Evolutionary conservation across 2,113 vertebrate species (phyloP).

Genomic region (Enhydra lutris): DNA sequence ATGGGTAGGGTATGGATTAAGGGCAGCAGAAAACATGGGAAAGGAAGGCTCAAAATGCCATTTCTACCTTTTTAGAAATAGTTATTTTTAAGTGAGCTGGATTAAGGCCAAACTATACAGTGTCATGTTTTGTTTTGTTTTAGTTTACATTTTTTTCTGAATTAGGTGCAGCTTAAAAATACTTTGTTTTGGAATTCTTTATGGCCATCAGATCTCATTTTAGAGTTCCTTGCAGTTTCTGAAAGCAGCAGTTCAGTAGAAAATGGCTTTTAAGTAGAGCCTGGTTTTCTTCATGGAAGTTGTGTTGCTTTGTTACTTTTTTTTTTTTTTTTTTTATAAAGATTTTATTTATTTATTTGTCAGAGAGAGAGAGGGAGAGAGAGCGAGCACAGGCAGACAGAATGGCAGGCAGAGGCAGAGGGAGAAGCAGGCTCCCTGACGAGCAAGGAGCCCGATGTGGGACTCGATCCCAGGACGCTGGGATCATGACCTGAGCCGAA

Average conservation of each 20-base stretch:
- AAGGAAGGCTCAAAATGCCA: slow-evolving; percentile 82
- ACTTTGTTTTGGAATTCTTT: slow-evolving; percentile 71
- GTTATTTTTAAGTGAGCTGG: slow-evolving; percentile 84
- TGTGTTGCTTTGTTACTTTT: slow-evolving; percentile 47
- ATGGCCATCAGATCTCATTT: slow-evolving; percentile 60
- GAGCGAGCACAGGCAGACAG: too few species aligned
- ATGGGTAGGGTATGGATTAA: slow-evolving; percentile 82
- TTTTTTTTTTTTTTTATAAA: too few species aligned
- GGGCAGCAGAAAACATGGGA: slow-evolving; percentile 83
- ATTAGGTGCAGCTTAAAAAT: slow-evolving; percentile 77
- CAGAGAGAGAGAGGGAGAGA: too few species aligned
- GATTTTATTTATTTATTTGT: too few species aligned
- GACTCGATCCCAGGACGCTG: too few species aligned
- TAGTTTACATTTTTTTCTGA: slow-evolving; percentile 80
- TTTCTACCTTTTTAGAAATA: slow-evolving; percentile 85
- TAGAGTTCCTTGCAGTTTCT: slow-evolving; percentile 65
- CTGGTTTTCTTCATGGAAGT: slow-evolving; percentile 31
- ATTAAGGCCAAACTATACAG: slow-evolving; percentile 76
- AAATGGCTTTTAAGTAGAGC: slow-evolving; percentile 55
- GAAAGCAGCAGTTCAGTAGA: slow-evolving; percentile 70
- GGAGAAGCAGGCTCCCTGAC: too few species aligned
- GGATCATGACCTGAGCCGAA: too few species aligned
- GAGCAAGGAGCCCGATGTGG: too few species aligned
- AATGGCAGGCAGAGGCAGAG: too few species aligned
- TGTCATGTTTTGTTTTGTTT: slow-evolving; percentile 62